These are phyloP conservation scores for Eupithecia subumbrata DNA, from an alignment of 2,888 invertebrate genomes.

Conservation along the genomic window DNA sequence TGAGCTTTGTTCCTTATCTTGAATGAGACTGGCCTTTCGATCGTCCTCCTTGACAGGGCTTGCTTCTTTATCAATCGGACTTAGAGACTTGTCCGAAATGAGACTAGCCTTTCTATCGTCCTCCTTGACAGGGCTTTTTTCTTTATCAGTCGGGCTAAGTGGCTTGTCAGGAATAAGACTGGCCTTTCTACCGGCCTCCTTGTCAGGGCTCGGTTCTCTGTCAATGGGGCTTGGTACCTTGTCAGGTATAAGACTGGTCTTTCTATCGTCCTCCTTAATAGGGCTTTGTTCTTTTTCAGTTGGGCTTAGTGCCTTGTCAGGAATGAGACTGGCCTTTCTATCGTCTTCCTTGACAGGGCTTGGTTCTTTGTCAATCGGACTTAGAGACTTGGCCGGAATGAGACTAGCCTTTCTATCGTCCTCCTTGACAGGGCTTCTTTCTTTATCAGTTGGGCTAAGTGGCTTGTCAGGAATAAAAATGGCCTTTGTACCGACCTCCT, in stretches of 20 bases:
- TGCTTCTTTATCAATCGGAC: background rate
- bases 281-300: too few relatives aligned
- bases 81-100: background rate
- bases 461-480: conserved; percentile 4
- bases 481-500: conserved; percentile 5
- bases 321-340: background rate
- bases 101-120: background rate
- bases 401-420: conserved; percentile 31
- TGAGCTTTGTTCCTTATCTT: conserved; percentile 1
- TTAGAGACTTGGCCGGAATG: background rate
- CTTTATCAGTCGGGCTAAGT: too few relatives aligned
- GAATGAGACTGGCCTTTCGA: conserved; percentile 19
- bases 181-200: too few relatives aligned
- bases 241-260: too few relatives aligned
- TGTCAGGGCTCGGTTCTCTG: too few relatives aligned
- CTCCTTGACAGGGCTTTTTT: too few relatives aligned
- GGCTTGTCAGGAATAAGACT: too few relatives aligned
- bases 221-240: too few relatives aligned
- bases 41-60: conserved; percentile 18
- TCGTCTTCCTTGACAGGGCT: conserved; percentile 9
- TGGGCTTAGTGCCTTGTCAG: too few relatives aligned
- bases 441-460: conserved; percentile 15
- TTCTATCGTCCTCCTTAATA: too few relatives aligned
- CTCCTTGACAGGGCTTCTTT: conserved; percentile 22
- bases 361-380: conserved; percentile 20